These are phyloP conservation scores for Zygogramma bicolorata DNA, from an alignment of 2,888 invertebrate genomes.

Conservation along the genomic window DNA sequence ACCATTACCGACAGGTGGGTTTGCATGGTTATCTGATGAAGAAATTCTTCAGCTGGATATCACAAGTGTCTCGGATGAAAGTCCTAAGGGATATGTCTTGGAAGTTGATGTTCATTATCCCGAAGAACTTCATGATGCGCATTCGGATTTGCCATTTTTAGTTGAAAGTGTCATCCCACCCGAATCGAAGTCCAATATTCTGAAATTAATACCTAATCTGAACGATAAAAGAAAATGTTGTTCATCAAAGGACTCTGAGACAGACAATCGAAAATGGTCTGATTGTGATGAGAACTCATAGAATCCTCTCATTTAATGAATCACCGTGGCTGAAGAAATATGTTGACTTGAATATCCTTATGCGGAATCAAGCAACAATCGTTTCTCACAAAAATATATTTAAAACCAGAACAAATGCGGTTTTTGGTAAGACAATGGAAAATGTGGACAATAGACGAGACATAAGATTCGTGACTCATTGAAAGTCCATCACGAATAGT, in stretches of 20 bases:
- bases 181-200: too few relatives aligned
- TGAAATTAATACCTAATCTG: slow-evolving; percentile 13
- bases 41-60: background rate
- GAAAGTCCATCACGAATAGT: slow-evolving; percentile 50
- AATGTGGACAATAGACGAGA: slow-evolving; percentile 58
- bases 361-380: slow-evolving; percentile 40
- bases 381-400: slow-evolving; percentile 63
- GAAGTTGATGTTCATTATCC: too few relatives aligned
- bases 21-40: too few relatives aligned
- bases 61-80: too few relatives aligned
- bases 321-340: slow-evolving; percentile 22
- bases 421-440: slow-evolving; percentile 64
- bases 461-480: slow-evolving; percentile 46
- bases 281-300: slow-evolving; percentile 7
- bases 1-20: slow-evolving; percentile 20
- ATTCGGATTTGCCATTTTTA: too few relatives aligned
- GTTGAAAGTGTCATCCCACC: too few relatives aligned
- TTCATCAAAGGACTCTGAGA: background rate
- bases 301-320: background rate
- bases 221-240: slow-evolving; percentile 1
- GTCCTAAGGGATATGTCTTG: too few relatives aligned
- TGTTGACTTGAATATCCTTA: slow-evolving; percentile 22
- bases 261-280: slow-evolving; percentile 8
- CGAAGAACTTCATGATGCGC: too few relatives aligned
- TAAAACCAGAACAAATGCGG: slow-evolving; percentile 62